Evolutionary conservation across 2,113 vertebrate species (phyloP).

Genomic region (Rallus limicola): DNA sequence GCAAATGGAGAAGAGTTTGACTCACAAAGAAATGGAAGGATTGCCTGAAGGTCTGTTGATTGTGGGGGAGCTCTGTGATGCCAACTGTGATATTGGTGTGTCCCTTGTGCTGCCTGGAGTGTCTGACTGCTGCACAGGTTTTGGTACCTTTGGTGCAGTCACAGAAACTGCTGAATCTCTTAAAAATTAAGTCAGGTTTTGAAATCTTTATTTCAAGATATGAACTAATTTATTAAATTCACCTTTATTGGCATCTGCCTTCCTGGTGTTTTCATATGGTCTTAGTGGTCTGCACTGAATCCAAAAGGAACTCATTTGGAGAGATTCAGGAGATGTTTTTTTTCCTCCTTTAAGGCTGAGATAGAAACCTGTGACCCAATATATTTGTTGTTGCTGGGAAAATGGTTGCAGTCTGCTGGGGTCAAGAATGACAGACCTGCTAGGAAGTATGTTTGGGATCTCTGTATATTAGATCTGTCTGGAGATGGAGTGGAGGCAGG

Average conservation of each 20-base stretch:
- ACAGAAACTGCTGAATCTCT: background rate
- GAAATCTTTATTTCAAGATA: background rate
- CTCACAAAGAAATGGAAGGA: background rate
- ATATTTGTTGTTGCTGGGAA: fast-evolving
- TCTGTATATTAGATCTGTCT: fast-evolving
- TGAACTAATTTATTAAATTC: background rate
- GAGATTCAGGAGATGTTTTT: background rate
- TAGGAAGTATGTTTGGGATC: background rate
- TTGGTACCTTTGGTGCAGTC: background rate
- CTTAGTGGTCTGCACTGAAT: fast-evolving
- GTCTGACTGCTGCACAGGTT: background rate
- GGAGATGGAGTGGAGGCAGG: background rate
- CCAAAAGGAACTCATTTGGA: background rate
- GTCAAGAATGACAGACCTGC: background rate
- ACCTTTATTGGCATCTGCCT: background rate
- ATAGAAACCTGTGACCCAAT: background rate
- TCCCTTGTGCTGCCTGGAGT: background rate
- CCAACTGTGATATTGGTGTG: background rate
- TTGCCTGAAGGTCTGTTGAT: background rate
- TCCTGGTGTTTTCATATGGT: background rate
- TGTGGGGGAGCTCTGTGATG: background rate
- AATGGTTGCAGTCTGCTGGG: background rate
- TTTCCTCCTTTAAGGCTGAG: background rate
- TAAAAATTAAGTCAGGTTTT: background rate
- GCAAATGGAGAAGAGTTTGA: background rate